A percentile compares a stretch with the other conserved stretches of the same genome.
Conservation (phyloP, 2,113 vertebrate species). For the Furnarius figulus region DNA sequence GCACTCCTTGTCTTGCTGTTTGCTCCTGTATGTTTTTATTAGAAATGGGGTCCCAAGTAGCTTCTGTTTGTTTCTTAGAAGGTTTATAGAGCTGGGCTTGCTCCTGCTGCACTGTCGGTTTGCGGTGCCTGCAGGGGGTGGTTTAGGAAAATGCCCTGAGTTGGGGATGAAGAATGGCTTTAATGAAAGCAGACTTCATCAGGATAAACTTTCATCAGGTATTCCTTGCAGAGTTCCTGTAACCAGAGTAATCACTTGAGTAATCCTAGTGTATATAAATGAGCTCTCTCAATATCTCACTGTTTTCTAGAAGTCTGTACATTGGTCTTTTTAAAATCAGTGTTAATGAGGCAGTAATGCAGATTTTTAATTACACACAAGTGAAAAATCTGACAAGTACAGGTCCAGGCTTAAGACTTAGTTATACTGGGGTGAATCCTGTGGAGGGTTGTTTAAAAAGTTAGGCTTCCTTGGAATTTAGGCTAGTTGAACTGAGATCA, state of each 20-base stretch:
- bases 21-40: neutral
- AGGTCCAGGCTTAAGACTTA: neutral
- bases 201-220: neutral
- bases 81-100: neutral
- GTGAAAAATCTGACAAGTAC: neutral
- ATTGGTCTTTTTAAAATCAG: neutral
- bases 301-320: neutral
- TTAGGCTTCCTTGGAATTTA: neutral
- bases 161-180: neutral
- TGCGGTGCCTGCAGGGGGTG: neutral
- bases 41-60: neutral
- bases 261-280: neutral
- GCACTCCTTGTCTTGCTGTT: neutral
- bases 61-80: neutral
- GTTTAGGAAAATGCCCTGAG: neutral
- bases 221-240: neutral
- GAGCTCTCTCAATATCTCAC: neutral
- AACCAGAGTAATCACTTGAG: neutral
- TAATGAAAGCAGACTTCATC: neutral
- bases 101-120: accelerated
- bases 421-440: neutral
- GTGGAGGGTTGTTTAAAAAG: neutral
- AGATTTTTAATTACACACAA: neutral
- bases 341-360: neutral
- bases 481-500: neutral